These are phyloP conservation scores for Dynastes grantii DNA, from an alignment of 2,888 invertebrate species.

Conservation along the genomic window DNA sequence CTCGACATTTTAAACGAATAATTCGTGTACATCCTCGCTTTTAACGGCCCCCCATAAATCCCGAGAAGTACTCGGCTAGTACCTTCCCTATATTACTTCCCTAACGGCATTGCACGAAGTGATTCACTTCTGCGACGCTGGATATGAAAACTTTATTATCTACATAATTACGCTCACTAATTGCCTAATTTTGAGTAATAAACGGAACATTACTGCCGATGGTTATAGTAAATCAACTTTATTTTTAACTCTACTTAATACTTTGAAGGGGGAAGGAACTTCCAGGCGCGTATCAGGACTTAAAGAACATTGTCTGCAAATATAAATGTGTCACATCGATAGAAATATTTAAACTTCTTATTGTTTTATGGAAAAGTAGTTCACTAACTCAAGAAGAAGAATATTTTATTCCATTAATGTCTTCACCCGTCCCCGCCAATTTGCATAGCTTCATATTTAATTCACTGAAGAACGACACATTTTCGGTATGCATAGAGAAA, in stretches of 20 bases:
- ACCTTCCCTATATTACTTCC: slow-evolving; percentile 12
- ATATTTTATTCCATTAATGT: too few species aligned
- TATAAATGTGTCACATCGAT: too few species aligned
- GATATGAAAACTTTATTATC: slow-evolving; percentile 45
- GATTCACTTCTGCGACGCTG: slow-evolving; percentile 6
- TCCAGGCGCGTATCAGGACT: neutral
- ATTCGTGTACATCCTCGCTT: slow-evolving; percentile 35
- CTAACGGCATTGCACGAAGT: slow-evolving; percentile 17
- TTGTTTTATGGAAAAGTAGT: too few species aligned
- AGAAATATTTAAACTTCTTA: too few species aligned
- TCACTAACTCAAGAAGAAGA: too few species aligned
- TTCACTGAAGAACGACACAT: too few species aligned
- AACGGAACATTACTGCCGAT: slow-evolving; percentile 37
- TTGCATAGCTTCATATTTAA: too few species aligned
- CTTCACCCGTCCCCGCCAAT: too few species aligned
- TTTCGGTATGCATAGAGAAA: too few species aligned
- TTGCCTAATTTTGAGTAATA: slow-evolving; percentile 46
- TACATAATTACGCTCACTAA: slow-evolving; percentile 41
- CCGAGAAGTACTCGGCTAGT: neutral
- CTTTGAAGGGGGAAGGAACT: neutral
- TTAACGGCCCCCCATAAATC: slow-evolving; percentile 40
- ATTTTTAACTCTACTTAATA: neutral
- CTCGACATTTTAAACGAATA: slow-evolving; percentile 17
- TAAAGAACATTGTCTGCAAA: too few species aligned
- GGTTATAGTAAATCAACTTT: slow-evolving; percentile 26